Percentiles rank a stretch among this genome's conserved stretches.
These are phyloP conservation scores for Peribatodes rhomboidaria DNA, from an alignment of 2,888 invertebrate species.

Conservation along the genomic window DNA sequence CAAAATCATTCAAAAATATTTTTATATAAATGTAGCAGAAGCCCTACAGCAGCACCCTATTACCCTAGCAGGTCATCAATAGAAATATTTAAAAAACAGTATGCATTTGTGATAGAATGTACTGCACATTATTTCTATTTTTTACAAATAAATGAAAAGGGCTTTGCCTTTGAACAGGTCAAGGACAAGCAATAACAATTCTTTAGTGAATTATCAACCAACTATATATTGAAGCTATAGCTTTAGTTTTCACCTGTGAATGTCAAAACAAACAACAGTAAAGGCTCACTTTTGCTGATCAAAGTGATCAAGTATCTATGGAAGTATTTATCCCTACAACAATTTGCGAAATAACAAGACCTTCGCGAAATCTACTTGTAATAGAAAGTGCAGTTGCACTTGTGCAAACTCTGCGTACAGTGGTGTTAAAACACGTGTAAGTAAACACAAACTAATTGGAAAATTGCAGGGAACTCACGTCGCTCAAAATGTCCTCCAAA, in stretches of 20 bases:
- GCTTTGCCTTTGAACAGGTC: conserved; percentile 10
- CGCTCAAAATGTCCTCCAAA: conserved; percentile 84
- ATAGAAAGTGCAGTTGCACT: conserved; percentile 29
- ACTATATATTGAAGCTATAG: too few relatives aligned
- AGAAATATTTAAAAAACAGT: not conserved
- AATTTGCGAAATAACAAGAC: conserved; percentile 13
- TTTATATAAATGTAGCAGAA: too few relatives aligned
- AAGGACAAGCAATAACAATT: conserved; percentile 13
- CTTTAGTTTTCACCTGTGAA: not conserved
- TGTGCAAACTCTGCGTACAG: conserved; percentile 22
- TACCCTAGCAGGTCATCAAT: not conserved
- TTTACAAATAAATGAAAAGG: not conserved
- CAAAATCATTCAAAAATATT: too few relatives aligned
- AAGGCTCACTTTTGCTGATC: too few relatives aligned
- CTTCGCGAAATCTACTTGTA: conserved; percentile 10
- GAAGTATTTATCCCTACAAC: not conserved
- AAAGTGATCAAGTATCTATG: not conserved
- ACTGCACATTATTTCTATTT: not conserved
- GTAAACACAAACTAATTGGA: conserved; percentile 21
- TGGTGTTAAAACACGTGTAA: conserved; percentile 18
- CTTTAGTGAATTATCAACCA: not conserved
- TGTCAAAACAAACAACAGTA: conserved; percentile 4
- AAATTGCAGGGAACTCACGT: conserved; percentile 71
- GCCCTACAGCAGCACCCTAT: too few relatives aligned
- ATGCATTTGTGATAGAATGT: not conserved